Conservation (phyloP, 2,888 invertebrate genomes). For the Lysandra bellargus region DNA sequence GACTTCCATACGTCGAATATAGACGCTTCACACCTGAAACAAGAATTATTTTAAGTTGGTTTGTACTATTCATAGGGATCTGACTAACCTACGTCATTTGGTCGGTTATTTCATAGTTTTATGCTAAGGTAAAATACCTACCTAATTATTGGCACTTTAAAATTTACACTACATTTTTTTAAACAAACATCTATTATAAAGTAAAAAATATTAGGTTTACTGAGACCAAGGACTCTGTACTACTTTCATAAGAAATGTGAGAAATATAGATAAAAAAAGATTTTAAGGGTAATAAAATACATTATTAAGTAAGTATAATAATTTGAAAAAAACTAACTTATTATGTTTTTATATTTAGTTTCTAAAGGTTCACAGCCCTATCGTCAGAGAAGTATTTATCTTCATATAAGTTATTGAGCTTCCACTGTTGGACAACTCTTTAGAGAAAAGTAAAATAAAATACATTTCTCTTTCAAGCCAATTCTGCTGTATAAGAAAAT, state of each 20-base stretch:
- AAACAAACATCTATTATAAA: too few relatives aligned
- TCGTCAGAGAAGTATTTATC: not conserved
- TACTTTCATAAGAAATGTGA: too few relatives aligned
- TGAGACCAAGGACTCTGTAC: too few relatives aligned
- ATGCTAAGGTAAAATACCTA: too few relatives aligned
- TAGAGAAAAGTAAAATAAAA: constrained; percentile 13
- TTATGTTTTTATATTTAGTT: not conserved
- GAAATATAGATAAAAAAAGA: too few relatives aligned
- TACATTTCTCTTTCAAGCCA: not conserved
- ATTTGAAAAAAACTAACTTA: too few relatives aligned
- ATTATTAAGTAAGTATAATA: too few relatives aligned
- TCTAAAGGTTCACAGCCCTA: not conserved
- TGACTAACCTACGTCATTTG: not conserved
- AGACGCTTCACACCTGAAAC: constrained; percentile 80
- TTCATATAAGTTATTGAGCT: constrained; percentile 19
- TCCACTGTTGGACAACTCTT: not conserved
- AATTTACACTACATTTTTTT: too few relatives aligned
- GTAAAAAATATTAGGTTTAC: too few relatives aligned
- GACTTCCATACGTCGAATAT: constrained; percentile 82
- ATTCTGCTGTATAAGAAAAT: not conserved
- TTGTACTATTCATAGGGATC: too few relatives aligned
- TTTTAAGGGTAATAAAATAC: too few relatives aligned
- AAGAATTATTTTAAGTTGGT: not conserved
- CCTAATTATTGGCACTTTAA: too few relatives aligned
- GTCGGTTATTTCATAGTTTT: not conserved